Conservation (phyloP, 2,888 invertebrate species). For the Lepetodrilus schrolli region DNA sequence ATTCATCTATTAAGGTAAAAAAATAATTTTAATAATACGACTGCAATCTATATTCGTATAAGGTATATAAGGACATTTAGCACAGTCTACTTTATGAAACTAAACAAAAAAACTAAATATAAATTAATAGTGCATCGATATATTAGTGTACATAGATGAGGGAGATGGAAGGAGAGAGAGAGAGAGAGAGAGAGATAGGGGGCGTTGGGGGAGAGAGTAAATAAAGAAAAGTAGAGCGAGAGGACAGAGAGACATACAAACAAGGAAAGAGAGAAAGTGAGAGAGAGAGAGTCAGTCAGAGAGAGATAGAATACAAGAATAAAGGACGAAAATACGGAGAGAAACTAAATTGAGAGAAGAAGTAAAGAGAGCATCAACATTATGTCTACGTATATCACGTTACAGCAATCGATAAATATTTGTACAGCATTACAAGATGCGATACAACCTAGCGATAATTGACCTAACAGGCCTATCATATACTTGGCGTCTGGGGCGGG, state of each 20-base stretch:
- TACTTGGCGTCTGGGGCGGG: too few relatives aligned
- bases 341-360: background rate
- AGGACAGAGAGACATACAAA: constrained; percentile 4
- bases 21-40: too few relatives aligned
- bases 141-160: background rate
- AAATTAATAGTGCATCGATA: too few relatives aligned
- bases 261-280: background rate
- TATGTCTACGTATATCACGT: background rate
- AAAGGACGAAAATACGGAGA: background rate
- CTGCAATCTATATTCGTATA: too few relatives aligned
- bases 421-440: too few relatives aligned
- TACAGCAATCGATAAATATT: background rate
- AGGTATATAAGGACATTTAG: too few relatives aligned
- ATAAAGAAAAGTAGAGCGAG: background rate
- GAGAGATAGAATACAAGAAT: background rate
- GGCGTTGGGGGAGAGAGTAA: background rate
- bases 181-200: background rate
- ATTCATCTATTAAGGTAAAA: too few relatives aligned
- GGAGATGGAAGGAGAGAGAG: constrained; percentile 4
- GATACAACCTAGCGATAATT: too few relatives aligned
- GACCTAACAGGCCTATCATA: too few relatives aligned
- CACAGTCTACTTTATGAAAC: too few relatives aligned
- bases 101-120: too few relatives aligned
- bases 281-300: background rate
- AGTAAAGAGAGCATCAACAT: background rate